These are phyloP conservation scores for Brachyhypopomus occidentalis DNA, from an alignment of 2,113 vertebrate species.

Conservation along the genomic window DNA sequence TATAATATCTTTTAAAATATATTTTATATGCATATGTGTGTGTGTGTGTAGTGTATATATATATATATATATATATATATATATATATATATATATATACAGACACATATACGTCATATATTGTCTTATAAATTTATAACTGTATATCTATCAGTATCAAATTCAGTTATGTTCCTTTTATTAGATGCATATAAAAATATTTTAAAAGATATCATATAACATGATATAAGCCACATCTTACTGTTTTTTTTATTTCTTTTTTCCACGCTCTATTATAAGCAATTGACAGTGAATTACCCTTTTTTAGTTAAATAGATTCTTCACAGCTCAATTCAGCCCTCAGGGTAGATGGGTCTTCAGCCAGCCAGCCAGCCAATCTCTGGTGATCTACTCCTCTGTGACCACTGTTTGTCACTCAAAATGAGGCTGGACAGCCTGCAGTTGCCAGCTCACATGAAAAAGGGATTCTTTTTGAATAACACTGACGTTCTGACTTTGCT, in stretches of 20 bases:
- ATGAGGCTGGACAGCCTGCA: slow-evolving; percentile 63
- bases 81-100: no score
- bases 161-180: background rate
- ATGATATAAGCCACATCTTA: background rate
- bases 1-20: no score
- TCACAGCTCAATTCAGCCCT: slow-evolving; percentile 70
- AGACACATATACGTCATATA: no score
- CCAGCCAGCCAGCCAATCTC: slow-evolving; percentile 65
- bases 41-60: no score
- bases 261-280: slow-evolving; percentile 33
- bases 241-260: background rate
- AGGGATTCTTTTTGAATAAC: slow-evolving; percentile 39
- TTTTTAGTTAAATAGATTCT: slow-evolving; percentile 66
- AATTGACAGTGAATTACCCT: slow-evolving; percentile 61
- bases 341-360: slow-evolving; percentile 69
- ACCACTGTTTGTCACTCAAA: slow-evolving; percentile 73
- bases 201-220: background rate
- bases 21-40: no score
- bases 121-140: background rate
- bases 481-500: slow-evolving; percentile 50
- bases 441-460: slow-evolving; percentile 52
- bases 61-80: no score
- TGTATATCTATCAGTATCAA: background rate
- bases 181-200: background rate
- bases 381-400: slow-evolving; percentile 70